Percentiles rank a stretch among this genome's conserved stretches.
These are phyloP conservation scores for Neomorphus geoffroyi DNA, from an alignment of 2,797 vertebrate genomes.

Conservation along the genomic window DNA sequence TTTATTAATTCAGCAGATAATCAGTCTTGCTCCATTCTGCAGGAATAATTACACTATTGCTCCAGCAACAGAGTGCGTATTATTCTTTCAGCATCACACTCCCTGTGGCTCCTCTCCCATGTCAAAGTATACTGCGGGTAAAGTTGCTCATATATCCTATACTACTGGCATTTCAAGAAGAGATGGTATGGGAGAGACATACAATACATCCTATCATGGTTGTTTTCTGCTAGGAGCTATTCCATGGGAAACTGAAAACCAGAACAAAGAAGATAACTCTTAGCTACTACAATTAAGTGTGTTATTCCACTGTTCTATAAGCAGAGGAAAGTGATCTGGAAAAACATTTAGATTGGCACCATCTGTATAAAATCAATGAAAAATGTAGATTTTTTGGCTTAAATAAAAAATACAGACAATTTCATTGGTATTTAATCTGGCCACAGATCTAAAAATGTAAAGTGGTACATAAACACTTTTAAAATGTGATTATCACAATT, in stretches of 20 bases:
- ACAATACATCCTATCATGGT: not conserved
- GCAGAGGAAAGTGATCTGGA: not conserved
- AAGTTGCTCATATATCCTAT: not conserved
- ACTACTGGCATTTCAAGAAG: not conserved
- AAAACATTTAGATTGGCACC: not conserved
- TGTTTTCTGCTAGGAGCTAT: not conserved
- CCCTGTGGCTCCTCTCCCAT: not conserved
- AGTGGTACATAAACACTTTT: not conserved
- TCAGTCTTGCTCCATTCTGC: not conserved
- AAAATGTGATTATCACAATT: not conserved
- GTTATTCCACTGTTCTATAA: not conserved
- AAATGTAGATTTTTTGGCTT: not conserved
- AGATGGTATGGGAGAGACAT: not conserved
- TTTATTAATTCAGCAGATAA: not conserved
- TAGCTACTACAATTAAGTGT: not conserved
- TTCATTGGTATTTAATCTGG: not conserved
- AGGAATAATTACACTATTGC: not conserved
- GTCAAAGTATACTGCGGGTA: not conserved
- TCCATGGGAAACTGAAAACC: not conserved
- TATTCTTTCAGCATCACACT: not conserved
- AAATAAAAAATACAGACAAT: not conserved
- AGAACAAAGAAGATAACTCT: not conserved
- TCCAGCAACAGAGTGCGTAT: not conserved
- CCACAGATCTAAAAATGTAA: not conserved
- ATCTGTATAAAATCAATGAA: not conserved